phyloP scores from a whole-genome alignment of 2,888 invertebrate genomes.

The Thyatira batis region DNA sequence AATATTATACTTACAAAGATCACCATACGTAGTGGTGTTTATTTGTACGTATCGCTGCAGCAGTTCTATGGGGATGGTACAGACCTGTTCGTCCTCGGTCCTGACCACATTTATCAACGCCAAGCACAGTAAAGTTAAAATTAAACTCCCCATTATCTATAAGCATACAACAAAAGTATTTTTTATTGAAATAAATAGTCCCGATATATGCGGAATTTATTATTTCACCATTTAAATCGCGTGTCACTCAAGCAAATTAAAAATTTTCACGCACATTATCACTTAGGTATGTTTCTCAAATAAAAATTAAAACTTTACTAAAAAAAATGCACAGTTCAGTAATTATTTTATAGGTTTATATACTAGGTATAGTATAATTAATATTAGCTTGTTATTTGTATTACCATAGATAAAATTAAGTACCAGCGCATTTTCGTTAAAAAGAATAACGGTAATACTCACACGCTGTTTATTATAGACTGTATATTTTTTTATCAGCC shows the following conservation, averaged over 20 bases:
- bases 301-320: no score
- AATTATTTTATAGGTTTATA: no score
- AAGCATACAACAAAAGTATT: conserved; percentile 1
- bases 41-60: conserved; percentile 48
- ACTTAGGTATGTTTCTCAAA: no score
- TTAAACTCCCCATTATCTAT: conserved; percentile 9
- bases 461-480: background rate
- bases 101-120: conserved; percentile 7
- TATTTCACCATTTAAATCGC: no score
- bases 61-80: conserved; percentile 28
- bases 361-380: no score
- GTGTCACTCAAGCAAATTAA: background rate
- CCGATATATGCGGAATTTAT: no score
- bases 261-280: no score
- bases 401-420: background rate
- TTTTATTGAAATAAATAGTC: no score
- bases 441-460: conserved; percentile 4
- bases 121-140: conserved; percentile 10
- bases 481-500: background rate
- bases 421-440: background rate
- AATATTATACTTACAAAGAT: conserved; percentile 40
- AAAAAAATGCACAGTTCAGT: no score
- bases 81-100: conserved; percentile 22
- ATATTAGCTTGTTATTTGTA: background rate
- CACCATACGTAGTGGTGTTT: conserved; percentile 43